Percentiles rank a stretch among this genome's conserved stretches.
Evolutionary conservation across 2,888 invertebrate species (phyloP).

Genomic region (Lypha dubia): DNA sequence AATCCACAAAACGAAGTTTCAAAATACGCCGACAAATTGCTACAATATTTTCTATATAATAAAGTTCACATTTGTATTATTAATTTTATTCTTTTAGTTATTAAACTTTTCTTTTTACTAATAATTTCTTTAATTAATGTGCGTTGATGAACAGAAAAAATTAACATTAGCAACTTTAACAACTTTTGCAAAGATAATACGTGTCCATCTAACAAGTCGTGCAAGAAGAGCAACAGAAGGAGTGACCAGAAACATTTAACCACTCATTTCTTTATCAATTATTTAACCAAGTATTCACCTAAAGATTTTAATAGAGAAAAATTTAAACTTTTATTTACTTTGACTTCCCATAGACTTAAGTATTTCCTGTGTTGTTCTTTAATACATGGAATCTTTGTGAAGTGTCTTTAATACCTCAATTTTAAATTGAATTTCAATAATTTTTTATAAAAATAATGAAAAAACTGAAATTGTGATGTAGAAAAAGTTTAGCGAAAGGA

Average conservation of each 20-base stretch:
- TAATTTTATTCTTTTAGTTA: constrained; percentile 10
- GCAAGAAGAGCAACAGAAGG: constrained; percentile 24
- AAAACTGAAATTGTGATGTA: neutral
- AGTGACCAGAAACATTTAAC: constrained; percentile 22
- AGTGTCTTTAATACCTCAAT: constrained; percentile 43
- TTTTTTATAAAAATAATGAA: constrained; percentile 7
- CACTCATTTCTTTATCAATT: constrained; percentile 30
- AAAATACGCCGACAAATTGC: neutral
- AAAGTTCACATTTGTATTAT: neutral
- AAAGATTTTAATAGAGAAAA: neutral
- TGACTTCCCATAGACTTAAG: constrained; percentile 53
- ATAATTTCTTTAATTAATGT: constrained; percentile 71
- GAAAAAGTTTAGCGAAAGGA: neutral
- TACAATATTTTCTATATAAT: constrained; percentile 5
- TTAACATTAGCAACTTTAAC: constrained; percentile 50
- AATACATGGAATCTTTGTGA: constrained; percentile 4
- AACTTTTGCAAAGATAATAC: constrained; percentile 47
- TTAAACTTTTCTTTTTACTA: constrained; percentile 45
- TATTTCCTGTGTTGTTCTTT: constrained; percentile 33
- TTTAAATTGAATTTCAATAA: constrained; percentile 48
- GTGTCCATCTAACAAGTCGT: constrained; percentile 32
- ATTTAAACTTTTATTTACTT: constrained; percentile 15
- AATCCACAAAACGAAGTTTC: neutral
- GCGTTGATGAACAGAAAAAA: constrained; percentile 55
- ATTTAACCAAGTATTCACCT: neutral